Percentiles rank a stretch among this genome's conserved stretches.
phyloP scores from a whole-genome alignment of 2,113 vertebrate species.

The Bothrops jararaca region DNA sequence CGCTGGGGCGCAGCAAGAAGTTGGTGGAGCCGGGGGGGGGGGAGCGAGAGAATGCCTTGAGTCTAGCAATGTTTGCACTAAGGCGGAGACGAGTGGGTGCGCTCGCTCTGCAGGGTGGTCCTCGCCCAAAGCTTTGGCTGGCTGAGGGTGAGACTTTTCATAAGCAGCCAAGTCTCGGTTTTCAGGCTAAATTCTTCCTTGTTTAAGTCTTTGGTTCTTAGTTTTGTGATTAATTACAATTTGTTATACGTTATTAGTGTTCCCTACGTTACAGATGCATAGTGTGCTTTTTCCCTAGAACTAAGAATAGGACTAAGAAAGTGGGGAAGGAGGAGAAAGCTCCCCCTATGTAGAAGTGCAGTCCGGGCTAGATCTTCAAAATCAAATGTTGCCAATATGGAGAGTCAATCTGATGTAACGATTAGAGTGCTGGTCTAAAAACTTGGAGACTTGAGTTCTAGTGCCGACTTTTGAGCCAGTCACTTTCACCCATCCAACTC shows the following conservation, averaged over 20 bases:
- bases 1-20: no score
- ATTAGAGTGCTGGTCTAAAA: background rate
- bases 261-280: background rate
- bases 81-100: no score
- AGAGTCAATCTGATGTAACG: background rate
- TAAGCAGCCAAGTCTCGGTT: background rate
- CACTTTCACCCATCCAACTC: background rate
- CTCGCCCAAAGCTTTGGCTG: background rate
- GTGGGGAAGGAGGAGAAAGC: background rate
- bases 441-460: background rate
- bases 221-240: background rate
- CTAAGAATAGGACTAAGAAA: background rate
- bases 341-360: background rate
- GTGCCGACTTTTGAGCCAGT: background rate
- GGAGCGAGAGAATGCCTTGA: background rate
- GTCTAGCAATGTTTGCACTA: background rate
- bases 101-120: background rate
- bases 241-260: background rate
- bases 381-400: background rate
- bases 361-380: background rate
- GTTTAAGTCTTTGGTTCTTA: background rate
- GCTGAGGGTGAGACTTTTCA: background rate
- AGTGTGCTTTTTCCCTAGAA: background rate
- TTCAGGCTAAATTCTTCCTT: background rate
- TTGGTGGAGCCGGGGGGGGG: no score